Evolutionary conservation across 1,140 invertebrate species (phyloP), one percentile per base, ranked within the genome.

Genomic region (Aporrectodea caliginosa): DNA sequence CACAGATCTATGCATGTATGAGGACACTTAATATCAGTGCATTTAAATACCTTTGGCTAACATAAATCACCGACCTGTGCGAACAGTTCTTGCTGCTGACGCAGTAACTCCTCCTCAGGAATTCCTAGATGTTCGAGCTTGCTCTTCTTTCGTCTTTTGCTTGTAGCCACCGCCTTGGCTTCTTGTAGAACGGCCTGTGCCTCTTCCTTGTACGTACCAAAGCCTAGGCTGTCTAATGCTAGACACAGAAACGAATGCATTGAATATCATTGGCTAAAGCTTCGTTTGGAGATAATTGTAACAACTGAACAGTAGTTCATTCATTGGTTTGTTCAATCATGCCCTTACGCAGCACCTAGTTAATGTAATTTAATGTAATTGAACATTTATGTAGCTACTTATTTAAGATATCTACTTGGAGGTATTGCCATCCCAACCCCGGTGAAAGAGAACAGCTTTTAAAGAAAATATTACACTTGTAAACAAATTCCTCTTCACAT

Each of bases 81-180:
- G 92, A 99, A 98, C n/a, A 99, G 89, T 90, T 97, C 96, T 88
- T 98, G 96, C 84, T 98, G 97, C 86, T 98, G 96, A 73, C 95
- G 90, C n/a, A 98, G 87, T 16, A 99, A 88, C 89, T 98, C 97
- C 87, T 98, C 97, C 89, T 99, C 97, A 22, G 97, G 97, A 86
- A 98, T 98, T 34, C 97, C 97, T 31, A 98, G 90, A 90, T 98
- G 97, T 90, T 98, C 96, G 35, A 99, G 90, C 79, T 95, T 90
- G 12, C 96, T 97, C 85, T 95, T 98, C 86, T 98, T 95, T 82
- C 95, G 89, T 85, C 96, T 91, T 82, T 95, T 91, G 88, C 98
- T 98, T 0, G 95, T 95, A 27, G 96, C 96, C 2, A 97, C 94
- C 73, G 94, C 95, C 89, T 98, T 98, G 84, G 96, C 98, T 87